Conservation (phyloP, 2,888 invertebrate species). For the Drosophila falleni region DNA sequence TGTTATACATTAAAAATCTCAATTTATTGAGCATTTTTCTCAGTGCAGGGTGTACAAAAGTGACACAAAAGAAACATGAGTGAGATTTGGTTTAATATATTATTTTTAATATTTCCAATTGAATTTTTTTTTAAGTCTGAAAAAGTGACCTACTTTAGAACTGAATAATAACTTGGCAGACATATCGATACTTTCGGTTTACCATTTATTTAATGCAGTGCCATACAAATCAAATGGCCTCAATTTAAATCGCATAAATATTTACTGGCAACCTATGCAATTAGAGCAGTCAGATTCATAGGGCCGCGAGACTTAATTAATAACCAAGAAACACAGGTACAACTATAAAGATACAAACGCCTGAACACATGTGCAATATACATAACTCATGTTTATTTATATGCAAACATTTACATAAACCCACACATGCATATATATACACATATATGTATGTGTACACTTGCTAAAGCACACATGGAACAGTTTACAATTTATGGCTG, state of each 20-base stretch:
- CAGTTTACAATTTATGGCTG: conserved; percentile 27
- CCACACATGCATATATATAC: not conserved
- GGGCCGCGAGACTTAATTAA: conserved; percentile 55
- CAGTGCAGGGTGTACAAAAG: not conserved
- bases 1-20: not conserved
- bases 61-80: not conserved
- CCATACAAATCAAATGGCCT: not conserved
- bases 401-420: conserved; percentile 2
- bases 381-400: conserved; percentile 62
- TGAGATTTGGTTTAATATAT: not conserved
- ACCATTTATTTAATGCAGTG: not conserved
- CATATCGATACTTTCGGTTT: not conserved
- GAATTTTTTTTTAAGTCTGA: too few relatives aligned
- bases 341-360: conserved; percentile 25
- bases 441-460: not conserved
- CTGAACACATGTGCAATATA: conserved; percentile 23
- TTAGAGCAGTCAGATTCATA: conserved; percentile 39
- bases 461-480: not conserved
- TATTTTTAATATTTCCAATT: not conserved
- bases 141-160: too few relatives aligned
- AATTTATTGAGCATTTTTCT: too few relatives aligned
- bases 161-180: not conserved
- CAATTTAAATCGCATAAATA: conserved; percentile 59
- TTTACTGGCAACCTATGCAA: conserved; percentile 40
- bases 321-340: conserved; percentile 43